Base-by-base conservation (phyloP, 2,113 vertebrate species). In the Pygoscelis adeliae region DNA sequence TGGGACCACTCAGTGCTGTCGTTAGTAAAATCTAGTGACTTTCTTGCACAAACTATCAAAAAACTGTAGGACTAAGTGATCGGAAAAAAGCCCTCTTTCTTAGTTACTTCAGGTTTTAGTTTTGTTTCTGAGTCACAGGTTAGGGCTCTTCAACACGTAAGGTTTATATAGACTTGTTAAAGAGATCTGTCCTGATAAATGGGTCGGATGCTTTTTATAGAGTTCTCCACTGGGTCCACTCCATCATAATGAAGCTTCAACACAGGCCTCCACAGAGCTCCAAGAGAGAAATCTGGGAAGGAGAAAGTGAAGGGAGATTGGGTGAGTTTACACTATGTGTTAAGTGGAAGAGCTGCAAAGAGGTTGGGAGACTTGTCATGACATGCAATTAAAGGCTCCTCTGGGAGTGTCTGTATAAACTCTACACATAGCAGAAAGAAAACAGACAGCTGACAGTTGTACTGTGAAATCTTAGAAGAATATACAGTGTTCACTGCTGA, bases 341-440 rank as follows among this genome's bases (percentile, higher is more conserved):
- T 96, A 97, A 97, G 95, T 96, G 91, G 93, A 95, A 94, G 90
- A 97, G 91, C 97, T 92, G 96, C 97, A 96, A 93, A 96, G 91
- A 96, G 96, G 95, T 97, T 97, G 96, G 97, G 96, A 95, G 97
- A 94, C 96, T 97, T 97, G 97, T 98, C 97, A 97, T 97, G 97
- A 97, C 95, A 96, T 91, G 94, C 96, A 94, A 87, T 98, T 98
- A 98, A 97, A 89, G 79, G 96, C 91, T 94, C 93, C 95, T 87
- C 86, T 90, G 73, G 78, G 94, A 87, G 77, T 50, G 88, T 84
- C 74, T 91, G 83, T 94, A 95, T 97, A 94, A 95, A 90, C 92
- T 96, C 78, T 83, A 42, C 80, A 70, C 81, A 72, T 59, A 93
- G 83, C 38, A 79, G 73, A 97, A 96, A 95, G 87, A 94, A 78